Evolutionary conservation across 2,888 invertebrate genomes (phyloP).

Genomic region (Chaetoderma sp.): DNA sequence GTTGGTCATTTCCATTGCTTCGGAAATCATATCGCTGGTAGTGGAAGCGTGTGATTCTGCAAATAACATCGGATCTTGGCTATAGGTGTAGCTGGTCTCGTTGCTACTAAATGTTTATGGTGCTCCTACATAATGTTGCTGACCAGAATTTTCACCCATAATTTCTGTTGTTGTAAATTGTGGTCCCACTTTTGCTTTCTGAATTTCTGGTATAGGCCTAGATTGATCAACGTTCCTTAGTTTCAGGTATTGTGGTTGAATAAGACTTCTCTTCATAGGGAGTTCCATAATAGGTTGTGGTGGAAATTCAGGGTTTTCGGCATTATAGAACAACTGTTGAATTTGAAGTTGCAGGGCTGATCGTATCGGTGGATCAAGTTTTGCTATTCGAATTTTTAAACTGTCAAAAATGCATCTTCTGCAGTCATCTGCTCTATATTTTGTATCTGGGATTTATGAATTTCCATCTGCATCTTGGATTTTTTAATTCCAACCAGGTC

Average conservation of each 20-base stretch:
- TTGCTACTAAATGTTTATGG: no score
- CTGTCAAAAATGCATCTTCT: background rate
- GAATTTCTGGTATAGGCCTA: no score
- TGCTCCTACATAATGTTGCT: no score
- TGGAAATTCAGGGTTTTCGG: background rate
- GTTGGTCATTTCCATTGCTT: no score
- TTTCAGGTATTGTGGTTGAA: background rate
- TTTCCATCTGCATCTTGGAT: background rate
- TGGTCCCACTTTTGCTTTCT: no score
- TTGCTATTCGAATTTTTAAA: background rate
- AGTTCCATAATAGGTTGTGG: background rate
- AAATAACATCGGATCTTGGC: no score
- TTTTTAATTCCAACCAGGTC: background rate
- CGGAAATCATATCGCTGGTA: no score
- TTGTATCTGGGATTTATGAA: background rate
- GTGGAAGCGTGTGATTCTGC: no score
- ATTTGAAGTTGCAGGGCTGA: background rate
- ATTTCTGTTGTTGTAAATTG: no score
- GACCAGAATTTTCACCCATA: no score
- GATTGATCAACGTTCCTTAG: no score
- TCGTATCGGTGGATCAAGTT: background rate
- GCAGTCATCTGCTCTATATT: background rate
- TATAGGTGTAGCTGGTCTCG: no score
- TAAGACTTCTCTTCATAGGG: background rate
- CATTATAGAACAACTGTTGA: background rate